Evolutionary conservation across 2,797 vertebrate genomes (phyloP), one percentile per base, ranked within the genome.

Genomic region (Chelmon rostratus): DNA sequence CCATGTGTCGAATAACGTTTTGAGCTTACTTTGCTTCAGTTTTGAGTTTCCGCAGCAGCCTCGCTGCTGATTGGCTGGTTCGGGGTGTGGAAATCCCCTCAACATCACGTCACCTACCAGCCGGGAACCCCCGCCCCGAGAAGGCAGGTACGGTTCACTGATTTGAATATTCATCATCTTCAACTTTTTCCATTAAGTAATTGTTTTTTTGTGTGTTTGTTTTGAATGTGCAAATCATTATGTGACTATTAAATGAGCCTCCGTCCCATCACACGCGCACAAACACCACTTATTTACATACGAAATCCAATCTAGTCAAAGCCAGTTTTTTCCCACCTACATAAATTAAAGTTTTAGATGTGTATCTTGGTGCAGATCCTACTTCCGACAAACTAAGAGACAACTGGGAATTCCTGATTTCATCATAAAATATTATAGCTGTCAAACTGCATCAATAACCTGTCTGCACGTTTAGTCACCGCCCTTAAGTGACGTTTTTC

Each of bases 81-180:
- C 0, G 0, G 18, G 2, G n/a, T 10, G 64, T 89, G 94, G 95
- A 95, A 96, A 95, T 93, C 91, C 95, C 95, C 95, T 49, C 53
- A 1, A 28, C 31, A 38, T 58, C 21, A 87, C 90, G 91, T 79
- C 85, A 57, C 19, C 67, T 84, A 80, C 67, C 42, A 9, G 8
- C 68, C 53, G 89, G 91, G 87, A 86, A 89, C 73, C 25, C 18
- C 78, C 37, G 59, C 78, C 79, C 47, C 23, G 50, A 15, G 9
- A 4, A 11, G 5, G 37, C 86, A 49, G 66, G 53, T 21, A 9
- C 1, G 2, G 4, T 10, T 52, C 19, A 16, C 21, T 42, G 0
- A 57, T 72, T 76, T 83, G 3, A 72, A 70, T 84, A 82, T 67
- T 35, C 8, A 52, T 2, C 6, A 21, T 0, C 1, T 28, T 33